Evolutionary conservation across 2,113 vertebrate species (phyloP).

Genomic region (Amazona vittata): DNA sequence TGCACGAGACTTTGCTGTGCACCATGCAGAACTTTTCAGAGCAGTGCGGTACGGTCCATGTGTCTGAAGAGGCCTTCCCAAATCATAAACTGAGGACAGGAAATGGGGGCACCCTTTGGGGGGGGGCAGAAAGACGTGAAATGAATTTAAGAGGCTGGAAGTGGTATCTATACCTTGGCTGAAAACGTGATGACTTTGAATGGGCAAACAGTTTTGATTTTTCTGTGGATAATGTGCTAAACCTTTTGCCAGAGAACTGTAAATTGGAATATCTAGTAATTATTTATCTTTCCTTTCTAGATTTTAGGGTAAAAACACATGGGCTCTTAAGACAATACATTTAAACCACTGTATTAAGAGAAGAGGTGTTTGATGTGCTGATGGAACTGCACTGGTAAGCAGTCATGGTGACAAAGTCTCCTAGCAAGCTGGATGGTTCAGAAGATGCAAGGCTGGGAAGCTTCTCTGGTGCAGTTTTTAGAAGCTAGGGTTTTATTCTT

Average conservation of each 20-base stretch:
- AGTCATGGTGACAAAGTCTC: not conserved
- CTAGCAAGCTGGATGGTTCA: not conserved
- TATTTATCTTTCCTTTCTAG: not conserved
- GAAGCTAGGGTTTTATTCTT: not conserved
- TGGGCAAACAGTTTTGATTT: not conserved
- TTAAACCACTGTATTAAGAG: not conserved
- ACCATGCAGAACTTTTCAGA: not conserved
- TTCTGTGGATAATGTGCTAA: not conserved
- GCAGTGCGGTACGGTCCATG: not conserved
- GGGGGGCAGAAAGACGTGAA: accelerated
- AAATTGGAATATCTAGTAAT: not conserved
- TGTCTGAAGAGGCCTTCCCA: not conserved
- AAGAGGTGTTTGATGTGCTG: not conserved
- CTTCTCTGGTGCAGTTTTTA: not conserved
- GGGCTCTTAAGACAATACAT: not conserved
- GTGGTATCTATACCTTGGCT: not conserved
- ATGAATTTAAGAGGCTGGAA: not conserved
- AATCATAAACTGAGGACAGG: not conserved
- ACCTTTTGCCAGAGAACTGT: not conserved
- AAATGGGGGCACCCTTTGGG: not conserved
- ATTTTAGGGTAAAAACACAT: not conserved
- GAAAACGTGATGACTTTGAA: not conserved
- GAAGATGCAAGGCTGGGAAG: not conserved
- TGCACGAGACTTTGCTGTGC: not conserved
- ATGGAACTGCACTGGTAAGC: not conserved